Evolutionary conservation across 2,888 invertebrate species (phyloP).

Genomic region (Lepidocyrtoides sp.): DNA sequence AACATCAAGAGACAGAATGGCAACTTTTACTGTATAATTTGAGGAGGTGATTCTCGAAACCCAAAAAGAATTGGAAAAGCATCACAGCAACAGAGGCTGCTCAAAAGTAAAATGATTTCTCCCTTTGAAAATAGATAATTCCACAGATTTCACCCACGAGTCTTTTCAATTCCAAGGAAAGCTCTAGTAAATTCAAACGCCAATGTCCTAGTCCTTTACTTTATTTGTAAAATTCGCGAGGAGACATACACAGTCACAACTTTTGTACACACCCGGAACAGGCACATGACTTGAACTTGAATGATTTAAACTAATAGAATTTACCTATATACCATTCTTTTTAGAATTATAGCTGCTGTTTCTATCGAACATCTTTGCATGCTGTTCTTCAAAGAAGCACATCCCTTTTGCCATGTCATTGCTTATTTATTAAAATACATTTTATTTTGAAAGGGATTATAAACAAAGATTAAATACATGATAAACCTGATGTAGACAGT

Average conservation of each 20-base stretch:
- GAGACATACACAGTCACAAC: too few relatives aligned
- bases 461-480: too few relatives aligned
- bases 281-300: neutral
- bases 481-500: too few relatives aligned
- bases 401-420: too few relatives aligned
- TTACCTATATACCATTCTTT: too few relatives aligned
- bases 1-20: neutral
- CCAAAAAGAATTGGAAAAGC: constrained; percentile 39
- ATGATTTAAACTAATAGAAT: neutral
- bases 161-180: constrained; percentile 14
- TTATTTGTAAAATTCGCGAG: too few relatives aligned
- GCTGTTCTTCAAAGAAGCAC: too few relatives aligned
- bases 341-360: too few relatives aligned
- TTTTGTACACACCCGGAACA: neutral
- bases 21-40: constrained; percentile 19
- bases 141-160: constrained; percentile 62
- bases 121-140: constrained; percentile 33
- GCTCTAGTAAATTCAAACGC: constrained; percentile 33
- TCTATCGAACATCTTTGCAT: too few relatives aligned
- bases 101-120: neutral
- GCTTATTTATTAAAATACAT: too few relatives aligned
- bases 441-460: too few relatives aligned
- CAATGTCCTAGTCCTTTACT: too few relatives aligned
- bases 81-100: constrained; percentile 10
- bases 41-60: constrained; percentile 47